Conservation (phyloP, 2,113 vertebrate species). For the Dicerorhinus sumatrensis region DNA sequence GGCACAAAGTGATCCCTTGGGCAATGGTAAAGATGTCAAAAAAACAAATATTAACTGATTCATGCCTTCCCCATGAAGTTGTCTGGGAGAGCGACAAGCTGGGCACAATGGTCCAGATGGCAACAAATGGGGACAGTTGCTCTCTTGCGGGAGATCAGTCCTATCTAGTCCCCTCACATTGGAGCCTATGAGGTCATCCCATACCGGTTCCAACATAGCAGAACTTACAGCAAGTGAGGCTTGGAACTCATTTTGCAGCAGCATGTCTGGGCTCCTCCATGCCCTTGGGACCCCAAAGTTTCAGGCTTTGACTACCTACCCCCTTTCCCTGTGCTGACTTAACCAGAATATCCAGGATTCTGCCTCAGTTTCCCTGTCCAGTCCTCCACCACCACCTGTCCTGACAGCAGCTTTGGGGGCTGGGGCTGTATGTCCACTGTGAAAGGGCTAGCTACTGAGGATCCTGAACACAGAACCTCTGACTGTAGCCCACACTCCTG, state of each 20-base stretch:
- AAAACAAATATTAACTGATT: not conserved
- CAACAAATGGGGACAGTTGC: not conserved
- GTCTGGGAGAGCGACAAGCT: not conserved
- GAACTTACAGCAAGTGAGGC: not conserved
- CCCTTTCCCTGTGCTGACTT: not conserved
- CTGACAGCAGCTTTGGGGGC: not conserved
- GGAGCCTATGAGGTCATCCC: not conserved
- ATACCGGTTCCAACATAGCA: not conserved
- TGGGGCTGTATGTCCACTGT: not conserved
- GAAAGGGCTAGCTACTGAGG: not conserved
- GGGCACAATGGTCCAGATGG: not conserved
- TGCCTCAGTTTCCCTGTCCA: not conserved
- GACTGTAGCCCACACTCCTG: not conserved
- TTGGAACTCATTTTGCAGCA: not conserved
- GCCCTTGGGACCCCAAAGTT: not conserved
- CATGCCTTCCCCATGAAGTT: not conserved
- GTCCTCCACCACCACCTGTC: not conserved
- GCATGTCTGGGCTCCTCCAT: not conserved
- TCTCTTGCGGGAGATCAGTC: not conserved
- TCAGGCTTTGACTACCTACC: not conserved
- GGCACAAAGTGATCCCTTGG: not conserved
- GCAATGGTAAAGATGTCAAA: conserved; percentile 57
- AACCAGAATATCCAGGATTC: not conserved
- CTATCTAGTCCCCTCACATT: not conserved
- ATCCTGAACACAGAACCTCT: not conserved